These are phyloP conservation scores for Microtus montanus DNA, from an alignment of 2,113 vertebrate species.

Conservation along the genomic window DNA sequence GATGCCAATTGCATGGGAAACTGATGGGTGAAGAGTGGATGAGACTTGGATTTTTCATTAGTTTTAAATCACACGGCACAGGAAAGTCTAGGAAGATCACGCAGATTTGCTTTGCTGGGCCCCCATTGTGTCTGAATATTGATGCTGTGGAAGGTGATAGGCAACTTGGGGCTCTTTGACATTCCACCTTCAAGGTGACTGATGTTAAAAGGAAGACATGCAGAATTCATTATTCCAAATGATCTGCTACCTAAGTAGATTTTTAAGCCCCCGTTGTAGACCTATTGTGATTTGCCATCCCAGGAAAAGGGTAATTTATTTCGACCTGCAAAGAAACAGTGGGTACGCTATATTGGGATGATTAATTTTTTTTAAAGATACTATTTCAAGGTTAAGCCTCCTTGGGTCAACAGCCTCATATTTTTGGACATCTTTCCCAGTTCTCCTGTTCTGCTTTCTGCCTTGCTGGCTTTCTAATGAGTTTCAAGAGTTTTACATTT, in stretches of 20 bases:
- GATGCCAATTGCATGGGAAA: neutral
- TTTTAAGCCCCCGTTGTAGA: constrained; percentile 22
- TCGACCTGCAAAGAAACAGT: constrained; percentile 8
- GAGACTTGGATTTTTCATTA: constrained; percentile 10
- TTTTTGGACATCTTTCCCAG: neutral
- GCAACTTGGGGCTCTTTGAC: neutral
- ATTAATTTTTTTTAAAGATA: constrained; percentile 21
- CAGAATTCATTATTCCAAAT: constrained; percentile 30
- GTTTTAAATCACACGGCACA: neutral
- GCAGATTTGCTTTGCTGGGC: neutral
- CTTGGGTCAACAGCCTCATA: neutral
- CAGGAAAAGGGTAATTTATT: constrained; percentile 27
- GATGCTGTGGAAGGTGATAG: neutral
- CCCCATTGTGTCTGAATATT: neutral
- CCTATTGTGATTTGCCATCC: constrained; percentile 2
- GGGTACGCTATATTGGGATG: neutral
- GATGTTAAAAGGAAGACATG: constrained; percentile 37
- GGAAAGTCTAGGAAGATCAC: neutral
- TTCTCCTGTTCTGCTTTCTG: constrained; percentile 2
- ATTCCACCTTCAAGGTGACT: constrained; percentile 38
- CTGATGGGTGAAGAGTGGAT: neutral
- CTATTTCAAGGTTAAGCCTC: constrained; percentile 46
- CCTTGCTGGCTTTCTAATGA: constrained; percentile 43
- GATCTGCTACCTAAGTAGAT: constrained; percentile 25
- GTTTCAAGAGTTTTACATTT: constrained; percentile 60